Evolutionary conservation across 2,797 vertebrate species (phyloP).

Genomic region (Rhinophrynus dorsalis): DNA sequence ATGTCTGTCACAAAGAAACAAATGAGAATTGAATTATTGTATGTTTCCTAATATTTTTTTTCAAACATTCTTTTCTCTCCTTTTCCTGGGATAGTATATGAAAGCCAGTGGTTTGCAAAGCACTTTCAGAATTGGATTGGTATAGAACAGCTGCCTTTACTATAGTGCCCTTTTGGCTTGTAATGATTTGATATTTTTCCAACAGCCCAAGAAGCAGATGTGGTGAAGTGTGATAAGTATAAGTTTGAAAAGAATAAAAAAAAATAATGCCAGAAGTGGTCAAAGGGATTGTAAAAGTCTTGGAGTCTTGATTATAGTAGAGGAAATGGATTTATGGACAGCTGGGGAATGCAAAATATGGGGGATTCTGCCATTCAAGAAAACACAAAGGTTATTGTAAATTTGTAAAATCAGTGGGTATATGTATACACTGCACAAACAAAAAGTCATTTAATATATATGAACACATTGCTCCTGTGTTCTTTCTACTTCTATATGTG

Average conservation of each 20-base stretch:
- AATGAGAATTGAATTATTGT: too few species aligned
- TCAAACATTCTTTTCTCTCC: too few species aligned
- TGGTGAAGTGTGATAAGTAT: conserved; percentile 47
- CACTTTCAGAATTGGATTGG: conserved; percentile 29
- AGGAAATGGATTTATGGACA: conserved; percentile 50
- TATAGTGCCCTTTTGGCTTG: conserved; percentile 48
- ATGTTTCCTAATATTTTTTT: too few species aligned
- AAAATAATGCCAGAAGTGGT: conserved; percentile 48
- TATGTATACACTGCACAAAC: conserved; percentile 16
- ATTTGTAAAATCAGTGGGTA: conserved; percentile 31
- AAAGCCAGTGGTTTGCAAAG: conserved; percentile 1
- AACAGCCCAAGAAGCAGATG: conserved; percentile 46
- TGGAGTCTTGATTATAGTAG: conserved; percentile 44
- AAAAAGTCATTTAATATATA: conserved; percentile 38
- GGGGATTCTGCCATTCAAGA: conserved; percentile 44
- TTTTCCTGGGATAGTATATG: too few species aligned
- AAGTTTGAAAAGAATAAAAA: conserved; percentile 47
- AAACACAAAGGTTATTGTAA: conserved; percentile 46
- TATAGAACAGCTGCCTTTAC: conserved; percentile 40
- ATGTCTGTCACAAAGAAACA: too few species aligned
- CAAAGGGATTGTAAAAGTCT: conserved; percentile 48
- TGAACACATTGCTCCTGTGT: conserved; percentile 26
- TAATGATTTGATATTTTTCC: conserved; percentile 44
- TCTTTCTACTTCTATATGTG: conserved; percentile 17
- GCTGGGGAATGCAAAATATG: conserved; percentile 44